Conservation (phyloP, 2,797 vertebrate genomes). For the Gallirallus australis region DNA sequence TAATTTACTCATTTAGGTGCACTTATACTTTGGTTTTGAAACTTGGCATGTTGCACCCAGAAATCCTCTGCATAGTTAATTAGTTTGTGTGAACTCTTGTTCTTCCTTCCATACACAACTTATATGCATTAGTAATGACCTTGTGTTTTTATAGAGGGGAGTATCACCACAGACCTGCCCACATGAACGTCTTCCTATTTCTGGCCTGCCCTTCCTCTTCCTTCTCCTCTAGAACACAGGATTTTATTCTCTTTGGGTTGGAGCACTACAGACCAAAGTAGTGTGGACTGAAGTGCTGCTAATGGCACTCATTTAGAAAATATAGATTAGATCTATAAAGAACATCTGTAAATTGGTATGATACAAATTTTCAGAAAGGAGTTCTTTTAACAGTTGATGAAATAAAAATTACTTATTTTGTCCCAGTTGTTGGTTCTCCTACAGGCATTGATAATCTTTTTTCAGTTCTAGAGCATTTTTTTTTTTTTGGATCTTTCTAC, state of each 20-base stretch:
- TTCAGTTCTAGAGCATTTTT: background rate
- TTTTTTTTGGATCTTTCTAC: background rate
- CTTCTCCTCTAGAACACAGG: rapidly evolving
- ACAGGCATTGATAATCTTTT: rapidly evolving
- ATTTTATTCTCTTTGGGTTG: background rate
- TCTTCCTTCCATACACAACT: background rate
- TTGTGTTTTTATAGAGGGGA: background rate
- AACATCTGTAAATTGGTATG: background rate
- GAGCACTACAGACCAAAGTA: background rate
- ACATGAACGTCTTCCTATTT: background rate
- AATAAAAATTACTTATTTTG: background rate
- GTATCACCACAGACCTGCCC: background rate
- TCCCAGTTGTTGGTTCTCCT: background rate
- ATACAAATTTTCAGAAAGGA: background rate
- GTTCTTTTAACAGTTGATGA: background rate
- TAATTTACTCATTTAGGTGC: background rate
- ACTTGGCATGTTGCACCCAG: background rate
- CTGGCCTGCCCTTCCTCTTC: background rate
- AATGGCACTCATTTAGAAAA: background rate
- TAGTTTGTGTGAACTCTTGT: background rate
- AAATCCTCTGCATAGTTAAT: background rate
- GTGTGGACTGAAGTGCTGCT: background rate
- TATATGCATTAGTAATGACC: background rate
- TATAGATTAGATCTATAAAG: background rate
- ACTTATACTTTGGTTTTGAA: background rate